Percentiles rank a stretch among this genome's conserved stretches.
phyloP scores from a whole-genome alignment of 2,113 vertebrate species.

The Notothenia coriiceps region DNA sequence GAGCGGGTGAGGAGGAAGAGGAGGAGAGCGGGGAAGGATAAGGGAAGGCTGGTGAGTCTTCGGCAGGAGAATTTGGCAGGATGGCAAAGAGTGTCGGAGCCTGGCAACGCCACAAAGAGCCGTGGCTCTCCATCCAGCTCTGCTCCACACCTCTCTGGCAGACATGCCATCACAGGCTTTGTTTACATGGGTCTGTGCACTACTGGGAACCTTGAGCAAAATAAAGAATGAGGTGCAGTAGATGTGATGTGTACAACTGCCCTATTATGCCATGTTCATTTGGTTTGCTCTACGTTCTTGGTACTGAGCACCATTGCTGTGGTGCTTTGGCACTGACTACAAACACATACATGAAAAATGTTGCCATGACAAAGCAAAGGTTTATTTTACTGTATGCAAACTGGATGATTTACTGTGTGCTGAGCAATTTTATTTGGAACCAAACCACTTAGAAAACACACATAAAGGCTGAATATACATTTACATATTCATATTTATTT shows the following conservation, averaged over 20 bases:
- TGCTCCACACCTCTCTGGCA: constrained; percentile 73
- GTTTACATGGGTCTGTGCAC: constrained; percentile 49
- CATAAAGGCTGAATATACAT: not conserved
- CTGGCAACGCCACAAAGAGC: constrained; percentile 82
- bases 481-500: not conserved
- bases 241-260: constrained; percentile 47
- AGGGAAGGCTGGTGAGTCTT: constrained; percentile 51
- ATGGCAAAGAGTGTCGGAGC: constrained; percentile 68
- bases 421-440: not conserved
- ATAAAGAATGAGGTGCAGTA: constrained; percentile 34
- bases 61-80: constrained; percentile 65
- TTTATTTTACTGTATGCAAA: not conserved
- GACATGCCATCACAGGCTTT: constrained; percentile 65
- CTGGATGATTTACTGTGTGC: not conserved
- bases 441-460: not conserved
- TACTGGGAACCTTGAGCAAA: constrained; percentile 35
- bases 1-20: constrained; percentile 30
- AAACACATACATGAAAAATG: constrained; percentile 8
- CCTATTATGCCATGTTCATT: constrained; percentile 12
- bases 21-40: constrained; percentile 25
- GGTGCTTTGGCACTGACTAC: not conserved
- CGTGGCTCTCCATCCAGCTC: constrained; percentile 59
- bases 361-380: not conserved
- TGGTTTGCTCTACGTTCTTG: not conserved
- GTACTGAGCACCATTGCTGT: not conserved